Evolutionary conservation across 2,888 invertebrate species (phyloP).

Genomic region (Uropetala carovei): DNA sequence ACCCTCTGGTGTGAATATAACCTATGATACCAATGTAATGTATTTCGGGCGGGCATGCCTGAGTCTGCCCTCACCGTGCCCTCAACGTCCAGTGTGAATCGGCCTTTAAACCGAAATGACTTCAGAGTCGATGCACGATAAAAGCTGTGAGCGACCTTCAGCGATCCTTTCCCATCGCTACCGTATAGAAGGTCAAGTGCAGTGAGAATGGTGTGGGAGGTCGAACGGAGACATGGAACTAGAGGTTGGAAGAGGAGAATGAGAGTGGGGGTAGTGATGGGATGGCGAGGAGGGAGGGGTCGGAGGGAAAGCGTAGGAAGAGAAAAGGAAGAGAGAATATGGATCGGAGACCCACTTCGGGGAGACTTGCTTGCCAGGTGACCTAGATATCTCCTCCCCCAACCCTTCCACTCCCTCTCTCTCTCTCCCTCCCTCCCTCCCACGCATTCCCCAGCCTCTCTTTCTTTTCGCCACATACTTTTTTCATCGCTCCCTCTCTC

Average conservation of each 20-base stretch:
- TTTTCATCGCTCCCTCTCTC: neutral
- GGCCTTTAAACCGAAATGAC: neutral
- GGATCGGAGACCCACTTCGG: conserved; percentile 61
- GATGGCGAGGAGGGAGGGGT: conserved; percentile 5
- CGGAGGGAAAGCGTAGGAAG: conserved; percentile 10
- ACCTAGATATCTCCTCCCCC: conserved; percentile 40
- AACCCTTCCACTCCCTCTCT: neutral
- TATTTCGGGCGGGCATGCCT: no score
- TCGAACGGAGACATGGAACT: neutral
- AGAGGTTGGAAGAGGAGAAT: neutral
- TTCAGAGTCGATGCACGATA: neutral
- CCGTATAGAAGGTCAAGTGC: conserved; percentile 60
- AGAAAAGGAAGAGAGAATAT: conserved; percentile 55
- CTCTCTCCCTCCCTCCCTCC: neutral
- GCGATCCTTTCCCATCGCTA: neutral
- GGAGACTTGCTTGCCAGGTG: conserved; percentile 59
- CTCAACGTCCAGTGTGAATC: neutral
- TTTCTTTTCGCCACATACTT: neutral
- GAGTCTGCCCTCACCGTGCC: no score
- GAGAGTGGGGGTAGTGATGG: neutral
- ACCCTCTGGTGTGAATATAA: no score
- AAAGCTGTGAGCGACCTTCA: neutral
- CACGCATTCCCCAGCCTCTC: neutral
- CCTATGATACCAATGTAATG: no score
- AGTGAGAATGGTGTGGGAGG: neutral